Base-by-base conservation (phyloP, 2,888 invertebrate species). In the Plebejus melissa region DNA sequence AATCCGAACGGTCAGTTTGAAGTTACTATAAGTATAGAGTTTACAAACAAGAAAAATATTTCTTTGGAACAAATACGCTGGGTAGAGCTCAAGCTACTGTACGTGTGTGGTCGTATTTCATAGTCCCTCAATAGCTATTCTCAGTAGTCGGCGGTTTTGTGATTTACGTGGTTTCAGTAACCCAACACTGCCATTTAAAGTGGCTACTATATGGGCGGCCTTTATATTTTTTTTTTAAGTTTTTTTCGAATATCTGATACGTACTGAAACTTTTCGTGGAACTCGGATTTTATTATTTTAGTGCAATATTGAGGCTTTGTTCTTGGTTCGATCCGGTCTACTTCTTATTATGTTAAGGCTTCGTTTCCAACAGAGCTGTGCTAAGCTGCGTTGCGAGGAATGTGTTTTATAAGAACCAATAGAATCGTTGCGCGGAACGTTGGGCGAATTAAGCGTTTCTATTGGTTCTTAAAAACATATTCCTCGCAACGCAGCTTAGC, bases 111-210 rank as follows among this genome's bases (percentile, higher is more conserved):
- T 16, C 4, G 60, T 65, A 32, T 65, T 28, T 65, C 65, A 65
- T 13, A 65, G 65, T 32, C 32, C 65, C 32, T 32, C 5, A 32
- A 32, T 32, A 32, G 16, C 13, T 65, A 65, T 65, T 65, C 65
- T 36, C 65, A 32, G 65, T 65, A 65, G 65, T 65, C 65, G 65
- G 13, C 9, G 60, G 60, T 65, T 65, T 65, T 13, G 60, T 65
- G 65, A 65, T 65, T 36, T 65, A 65, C 65, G 65, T 65, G 65
- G 65, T 65, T 65, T 36, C 36, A 65, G 65, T 65, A 32, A 65
- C 16, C 32, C 13, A 16, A 65, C 32, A 65, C 65, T 32, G 16
- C 65, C 16, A 65, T 36, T 65, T 65, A 32, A 65, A 32, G 65
- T 65, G 32, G 65, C 65, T 65, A 36, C 28, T 28, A 60, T 11